Conservation (phyloP, 2,113 vertebrate genomes). For the Siniperca knerii region DNA sequence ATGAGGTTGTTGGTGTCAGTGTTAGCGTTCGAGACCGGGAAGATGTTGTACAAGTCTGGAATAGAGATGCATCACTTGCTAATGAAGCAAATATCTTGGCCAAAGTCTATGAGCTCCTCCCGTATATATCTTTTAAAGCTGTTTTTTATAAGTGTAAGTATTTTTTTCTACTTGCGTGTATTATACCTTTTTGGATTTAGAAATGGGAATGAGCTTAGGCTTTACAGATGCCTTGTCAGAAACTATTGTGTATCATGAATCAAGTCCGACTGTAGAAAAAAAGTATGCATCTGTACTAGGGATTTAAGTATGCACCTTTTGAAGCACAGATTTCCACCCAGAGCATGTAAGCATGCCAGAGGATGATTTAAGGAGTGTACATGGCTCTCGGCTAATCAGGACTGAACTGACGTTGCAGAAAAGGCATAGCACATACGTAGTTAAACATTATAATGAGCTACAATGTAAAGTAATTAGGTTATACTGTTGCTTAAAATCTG, state of each 20-base stretch:
- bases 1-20: constrained; percentile 95
- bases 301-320: neutral
- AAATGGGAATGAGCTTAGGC: neutral
- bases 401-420: neutral
- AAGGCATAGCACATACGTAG: neutral
- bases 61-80: constrained; percentile 90
- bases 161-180: neutral
- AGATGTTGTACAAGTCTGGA: constrained; percentile 96
- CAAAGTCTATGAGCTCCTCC: constrained; percentile 94
- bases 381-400: constrained; percentile 12
- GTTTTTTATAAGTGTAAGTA: constrained; percentile 99
- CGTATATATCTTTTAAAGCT: constrained; percentile 92
- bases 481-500: neutral
- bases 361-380: neutral
- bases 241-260: neutral
- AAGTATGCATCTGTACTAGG: too few relatives aligned
- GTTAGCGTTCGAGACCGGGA: constrained; percentile 94
- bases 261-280: neutral
- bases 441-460: neutral
- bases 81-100: constrained; percentile 92
- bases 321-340: neutral
- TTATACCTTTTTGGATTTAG: neutral
- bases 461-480: neutral
- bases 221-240: neutral
- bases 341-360: constrained; percentile 9